These are phyloP conservation scores for Oceanodroma leucorhoa DNA, from an alignment of 2,797 vertebrate genomes.

Conservation along the genomic window DNA sequence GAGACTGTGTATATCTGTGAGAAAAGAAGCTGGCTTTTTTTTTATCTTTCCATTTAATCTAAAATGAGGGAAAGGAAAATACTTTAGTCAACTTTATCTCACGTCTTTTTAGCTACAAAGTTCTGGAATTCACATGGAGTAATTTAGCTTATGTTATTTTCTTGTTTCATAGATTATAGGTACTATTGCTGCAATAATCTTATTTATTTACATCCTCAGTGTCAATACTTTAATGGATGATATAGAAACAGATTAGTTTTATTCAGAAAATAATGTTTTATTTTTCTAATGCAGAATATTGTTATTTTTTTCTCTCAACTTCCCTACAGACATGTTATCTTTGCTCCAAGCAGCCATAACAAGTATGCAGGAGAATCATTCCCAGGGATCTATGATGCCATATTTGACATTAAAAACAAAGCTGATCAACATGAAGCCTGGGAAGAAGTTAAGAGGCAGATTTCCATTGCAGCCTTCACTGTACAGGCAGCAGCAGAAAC, in stretches of 20 bases:
- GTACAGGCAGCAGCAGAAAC: constrained; percentile 86
- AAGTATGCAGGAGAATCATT: constrained; percentile 93
- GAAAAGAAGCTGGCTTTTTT: background rate
- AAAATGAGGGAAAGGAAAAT: background rate
- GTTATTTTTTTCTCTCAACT: background rate
- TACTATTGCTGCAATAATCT: background rate
- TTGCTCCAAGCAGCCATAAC: constrained; percentile 92
- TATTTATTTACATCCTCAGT: background rate
- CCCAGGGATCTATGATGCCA: constrained; percentile 89
- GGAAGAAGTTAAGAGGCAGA: constrained; percentile 87
- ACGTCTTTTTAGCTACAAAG: background rate
- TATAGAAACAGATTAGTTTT: background rate
- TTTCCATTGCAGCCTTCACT: constrained; percentile 87
- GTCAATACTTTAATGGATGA: background rate
- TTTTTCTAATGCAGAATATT: background rate
- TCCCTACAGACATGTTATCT: constrained; percentile 86
- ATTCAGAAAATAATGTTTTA: background rate
- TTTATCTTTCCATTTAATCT: background rate
- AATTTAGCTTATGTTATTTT: background rate
- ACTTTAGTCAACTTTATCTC: background rate
- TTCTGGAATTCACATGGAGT: background rate
- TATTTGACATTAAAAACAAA: constrained; percentile 84
- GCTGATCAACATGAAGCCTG: constrained; percentile 77
- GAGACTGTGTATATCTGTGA: background rate
- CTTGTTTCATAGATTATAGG: background rate